These are phyloP conservation scores for Bombus sibiricus DNA, from an alignment of 1,140 invertebrate genomes.

Conservation along the genomic window DNA sequence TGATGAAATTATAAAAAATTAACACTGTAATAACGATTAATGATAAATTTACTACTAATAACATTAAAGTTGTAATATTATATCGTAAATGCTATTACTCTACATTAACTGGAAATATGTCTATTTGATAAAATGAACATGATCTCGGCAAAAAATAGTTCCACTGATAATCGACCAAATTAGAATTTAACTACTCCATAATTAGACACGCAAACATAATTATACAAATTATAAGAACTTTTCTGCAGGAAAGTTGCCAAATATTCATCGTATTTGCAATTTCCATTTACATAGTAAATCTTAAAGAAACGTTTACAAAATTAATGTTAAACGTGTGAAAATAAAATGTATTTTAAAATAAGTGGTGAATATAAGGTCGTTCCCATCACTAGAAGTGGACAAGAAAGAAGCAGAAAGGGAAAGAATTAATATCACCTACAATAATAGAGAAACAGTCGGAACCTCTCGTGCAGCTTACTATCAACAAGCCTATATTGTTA, in stretches of 20 bases:
- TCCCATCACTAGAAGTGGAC: slow-evolving; percentile 21
- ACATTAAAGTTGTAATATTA: background rate
- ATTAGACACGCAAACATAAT: background rate
- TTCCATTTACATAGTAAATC: background rate
- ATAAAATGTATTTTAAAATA: background rate
- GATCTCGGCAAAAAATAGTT: background rate
- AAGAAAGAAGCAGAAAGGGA: background rate
- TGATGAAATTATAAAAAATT: background rate
- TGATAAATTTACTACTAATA: background rate
- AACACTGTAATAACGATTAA: background rate
- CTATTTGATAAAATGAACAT: background rate
- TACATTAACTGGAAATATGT: background rate
- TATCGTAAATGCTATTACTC: background rate
- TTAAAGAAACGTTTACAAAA: background rate
- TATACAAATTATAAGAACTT: background rate
- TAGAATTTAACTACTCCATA: background rate
- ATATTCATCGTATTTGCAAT: background rate
- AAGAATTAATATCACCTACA: slow-evolving; percentile 22
- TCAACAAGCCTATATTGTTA: slow-evolving; percentile 26
- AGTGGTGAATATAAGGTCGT: background rate
- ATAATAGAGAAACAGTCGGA: slow-evolving; percentile 20
- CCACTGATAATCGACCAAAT: background rate
- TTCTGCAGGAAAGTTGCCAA: background rate
- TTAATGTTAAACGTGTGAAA: background rate
- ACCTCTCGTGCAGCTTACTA: background rate